Conservation (phyloP, 2,113 vertebrate genomes). For the Rutilus rutilus region DNA sequence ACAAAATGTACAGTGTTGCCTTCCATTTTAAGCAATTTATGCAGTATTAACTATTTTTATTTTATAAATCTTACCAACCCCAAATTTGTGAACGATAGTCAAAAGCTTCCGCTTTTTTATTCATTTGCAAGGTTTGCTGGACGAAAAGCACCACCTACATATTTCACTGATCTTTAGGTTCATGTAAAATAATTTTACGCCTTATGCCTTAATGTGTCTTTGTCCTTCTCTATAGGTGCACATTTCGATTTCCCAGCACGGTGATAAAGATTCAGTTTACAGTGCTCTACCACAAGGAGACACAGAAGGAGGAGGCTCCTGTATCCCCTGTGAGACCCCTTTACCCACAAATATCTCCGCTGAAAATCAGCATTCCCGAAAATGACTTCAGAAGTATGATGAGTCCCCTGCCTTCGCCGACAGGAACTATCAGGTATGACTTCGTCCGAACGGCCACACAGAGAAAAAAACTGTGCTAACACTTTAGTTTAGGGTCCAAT, state of each 20-base stretch:
- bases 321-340: constrained; percentile 84
- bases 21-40: too few species aligned
- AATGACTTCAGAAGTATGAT: constrained; percentile 88
- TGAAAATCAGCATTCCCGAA: constrained; percentile 98
- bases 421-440: constrained; percentile 93
- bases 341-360: constrained; percentile 92
- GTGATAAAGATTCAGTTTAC: constrained; percentile 97
- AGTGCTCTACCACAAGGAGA: constrained; percentile 83
- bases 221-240: constrained; percentile 79
- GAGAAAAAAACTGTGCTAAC: neutral
- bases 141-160: neutral
- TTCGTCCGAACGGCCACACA: neutral
- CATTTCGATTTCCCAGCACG: constrained; percentile 95
- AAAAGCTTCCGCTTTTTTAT: neutral
- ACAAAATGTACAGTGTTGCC: too few species aligned
- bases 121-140: neutral
- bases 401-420: constrained; percentile 93
- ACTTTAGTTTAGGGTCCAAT: too few species aligned
- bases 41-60: too few species aligned
- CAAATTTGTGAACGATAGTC: neutral
- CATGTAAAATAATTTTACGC: neutral
- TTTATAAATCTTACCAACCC: neutral
- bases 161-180: neutral
- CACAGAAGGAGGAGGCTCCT: constrained; percentile 80
- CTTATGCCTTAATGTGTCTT: neutral